A percentile compares a stretch with the other conserved stretches of the same genome.
phyloP scores from a whole-genome alignment of 2,797 vertebrate species.

The Sebastes paucispinis region DNA sequence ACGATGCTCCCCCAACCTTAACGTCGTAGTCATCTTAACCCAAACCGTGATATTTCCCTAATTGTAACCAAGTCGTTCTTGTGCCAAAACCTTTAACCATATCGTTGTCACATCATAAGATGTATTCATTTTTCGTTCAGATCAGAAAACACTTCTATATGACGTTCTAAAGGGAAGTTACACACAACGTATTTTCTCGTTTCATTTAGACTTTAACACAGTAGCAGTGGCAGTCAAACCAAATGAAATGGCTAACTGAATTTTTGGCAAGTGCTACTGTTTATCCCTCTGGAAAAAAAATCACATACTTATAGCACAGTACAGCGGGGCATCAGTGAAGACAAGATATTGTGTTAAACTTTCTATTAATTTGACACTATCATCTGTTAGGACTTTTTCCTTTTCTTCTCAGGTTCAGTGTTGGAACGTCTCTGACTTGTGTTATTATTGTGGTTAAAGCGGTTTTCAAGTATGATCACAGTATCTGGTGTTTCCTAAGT shows the following conservation, averaged over 20 bases:
- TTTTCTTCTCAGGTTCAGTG: conserved; percentile 11
- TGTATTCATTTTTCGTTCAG: background rate
- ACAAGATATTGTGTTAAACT: background rate
- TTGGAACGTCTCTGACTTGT: conserved; percentile 31
- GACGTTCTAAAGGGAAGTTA: background rate
- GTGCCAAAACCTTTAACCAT: background rate
- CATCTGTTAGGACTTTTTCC: background rate
- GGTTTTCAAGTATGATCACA: conserved; percentile 63
- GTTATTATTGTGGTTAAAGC: conserved; percentile 65
- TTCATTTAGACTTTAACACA: background rate
- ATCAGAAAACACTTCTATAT: background rate
- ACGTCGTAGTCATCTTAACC: background rate
- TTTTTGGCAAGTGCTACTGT: background rate
- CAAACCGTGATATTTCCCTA: background rate
- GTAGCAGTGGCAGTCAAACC: background rate
- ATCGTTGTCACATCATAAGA: background rate
- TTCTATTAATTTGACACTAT: background rate
- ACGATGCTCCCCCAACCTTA: background rate
- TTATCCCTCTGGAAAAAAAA: background rate
- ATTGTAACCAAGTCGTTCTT: background rate
- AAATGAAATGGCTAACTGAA: background rate
- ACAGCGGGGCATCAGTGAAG: background rate
- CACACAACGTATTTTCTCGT: background rate
- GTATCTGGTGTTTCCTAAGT: conserved; percentile 57
- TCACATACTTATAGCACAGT: background rate